Evolutionary conservation across 2,888 invertebrate species (phyloP), one percentile per base, ranked within the genome.

Genomic region (Mythimna pallens): DNA sequence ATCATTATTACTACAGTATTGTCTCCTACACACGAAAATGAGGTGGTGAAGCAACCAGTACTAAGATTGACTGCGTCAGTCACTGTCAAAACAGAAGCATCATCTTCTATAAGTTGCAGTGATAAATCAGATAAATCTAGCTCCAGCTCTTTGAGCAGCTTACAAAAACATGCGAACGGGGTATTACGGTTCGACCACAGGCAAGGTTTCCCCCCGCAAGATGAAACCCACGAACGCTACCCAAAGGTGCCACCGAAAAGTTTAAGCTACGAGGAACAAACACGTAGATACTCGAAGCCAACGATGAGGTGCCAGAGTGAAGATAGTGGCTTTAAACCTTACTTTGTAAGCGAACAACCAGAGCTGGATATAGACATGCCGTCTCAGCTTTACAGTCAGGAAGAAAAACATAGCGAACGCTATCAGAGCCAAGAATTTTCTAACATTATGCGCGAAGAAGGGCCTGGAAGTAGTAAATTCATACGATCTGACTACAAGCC

Each of bases 361-460:
- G 96, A 96, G 84, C 95, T 97, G 72, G 96, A 97, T 57, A 97
- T 97, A 72, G 97, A 96, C 81, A 95, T 96, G 91, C 96, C 96
- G 20, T 96, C 96, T 43, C 94, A 97, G 65, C 92, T 97, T 12
- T 97, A 97, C 85, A 97, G 97, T 62, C 97, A 97, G 86, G 97
- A 96, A 89, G 97, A 97, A 84, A 97, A 97, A 86, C 94, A 97
- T 58, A 97, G 97, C 30, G 97, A 97, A 88, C 96, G 97, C 3
- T 97, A 97, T 89, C 97, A 97, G 90, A 97, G 97, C 81, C 97
- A 97, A 91, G 97, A 97, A 83, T 97, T 97, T 90, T 96, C 97
- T 0, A 94, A 93, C 74, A 94, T 96, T 30, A 92, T 96, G 71
- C 92, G 94, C 22, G 96, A 96, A 71, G 95, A 95, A 76, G 81